Base-by-base conservation (phyloP, 2,113 vertebrate genomes). In the Rhinogobius similis region DNA sequence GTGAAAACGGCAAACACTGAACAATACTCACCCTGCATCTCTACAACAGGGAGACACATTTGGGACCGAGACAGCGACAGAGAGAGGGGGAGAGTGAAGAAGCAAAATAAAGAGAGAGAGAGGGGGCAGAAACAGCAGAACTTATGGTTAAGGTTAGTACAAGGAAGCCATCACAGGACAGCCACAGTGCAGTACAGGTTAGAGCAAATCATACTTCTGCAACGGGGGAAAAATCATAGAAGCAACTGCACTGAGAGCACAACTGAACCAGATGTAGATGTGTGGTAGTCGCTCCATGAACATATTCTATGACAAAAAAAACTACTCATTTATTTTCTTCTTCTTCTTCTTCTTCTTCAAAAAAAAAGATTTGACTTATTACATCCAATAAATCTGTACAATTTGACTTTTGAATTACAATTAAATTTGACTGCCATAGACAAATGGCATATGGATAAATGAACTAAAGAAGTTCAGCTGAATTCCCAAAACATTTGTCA, bases 21-120 rank as follows among this genome's bases (percentile, higher is more conserved):
- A 65, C 36, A 38, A 87, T 91, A 93, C 92, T 92, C 85, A 93
- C 92, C 92, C 88, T 89, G 92, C 50, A 93, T 88, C 84, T 93
- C 92, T 93, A 88, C 79, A 81, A 83, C 55, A 81, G 76, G 59
- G 71, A 69, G 67, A 76, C 65, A 86, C 65, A 81, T 61, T 82
- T 72, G 64, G 68, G 79, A 75, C 29, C 29, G 68, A 70, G 24
- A 74, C 39, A 55, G 62, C 27, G 41, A 77, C 69, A 70, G 72
- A 16, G 41, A 72, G 65, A 72, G 21, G 48, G 32, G 62, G 75
- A 58, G 65, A 62, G 73, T 69, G 72, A 78, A 76, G 81, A 29
- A 67, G 20, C 59, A 65, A 44, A 59, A 77, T 13, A 70, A 18
- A 43, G 14, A 43, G 50, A 50, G 58, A 74, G 65, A 78, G 67